Base-by-base conservation (phyloP, 2,113 vertebrate species). In the Myodes glareolus region DNA sequence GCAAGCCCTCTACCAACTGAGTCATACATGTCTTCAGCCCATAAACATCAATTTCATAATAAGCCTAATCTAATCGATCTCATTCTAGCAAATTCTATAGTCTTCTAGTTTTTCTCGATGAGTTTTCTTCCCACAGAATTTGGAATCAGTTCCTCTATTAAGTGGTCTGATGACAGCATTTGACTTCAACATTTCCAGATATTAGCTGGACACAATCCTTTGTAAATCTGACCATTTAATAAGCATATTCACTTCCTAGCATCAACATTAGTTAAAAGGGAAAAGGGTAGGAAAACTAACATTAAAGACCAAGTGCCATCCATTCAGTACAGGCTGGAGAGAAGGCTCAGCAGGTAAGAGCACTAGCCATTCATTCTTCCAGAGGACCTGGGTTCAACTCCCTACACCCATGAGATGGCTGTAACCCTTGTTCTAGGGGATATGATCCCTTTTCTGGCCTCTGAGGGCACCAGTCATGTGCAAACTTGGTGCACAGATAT, bases 211-310 rank as follows among this genome's bases (percentile, higher is more conserved):
- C 75, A 90, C 50, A 76, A 77, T 9, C 80, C 89, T 21, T 61
- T 82, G 0, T 58, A 58, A 58, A 29, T 84, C 31, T 10, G 25
- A 33, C 67, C 68, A 67, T 55, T 25, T 50, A 90, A 92, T 23
- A 13, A 61, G 92, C 68, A 39, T 67, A 73, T 94, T 94, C 27
- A 58, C n/a, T 63, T 36, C 36, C 10, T 55, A 19, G 25, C 55
- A 36, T 93, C 82, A 92, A 85, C 6, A 50, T 65, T 86, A 95
- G 65, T 14, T 63, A 84, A 50, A 75, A 68, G 82, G 25, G 21
- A 82, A 68, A 92, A 36, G 67, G 21, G 7, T 72, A 7, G 86
- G 73, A 92, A 92, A 82, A 94, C n/a, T 84, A 91, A 36, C 29
- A 91, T 82, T 68, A 47, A 90, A 78, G 47, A 84, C 13, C 29